Conservation (phyloP, 2,113 vertebrate genomes). For the Larimichthys crocea region DNA sequence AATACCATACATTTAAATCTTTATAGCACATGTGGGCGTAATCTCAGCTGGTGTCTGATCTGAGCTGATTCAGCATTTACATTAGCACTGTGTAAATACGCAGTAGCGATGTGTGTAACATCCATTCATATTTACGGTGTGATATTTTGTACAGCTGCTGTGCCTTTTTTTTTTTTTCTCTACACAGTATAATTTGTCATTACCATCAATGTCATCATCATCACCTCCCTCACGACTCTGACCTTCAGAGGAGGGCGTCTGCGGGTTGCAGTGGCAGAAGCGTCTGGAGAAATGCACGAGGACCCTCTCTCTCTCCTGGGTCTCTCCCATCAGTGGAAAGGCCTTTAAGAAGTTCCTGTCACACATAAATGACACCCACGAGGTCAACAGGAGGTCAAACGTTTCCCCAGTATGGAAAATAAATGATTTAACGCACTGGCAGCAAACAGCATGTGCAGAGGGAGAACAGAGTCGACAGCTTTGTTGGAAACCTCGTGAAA, state of each 20-base stretch:
- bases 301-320: constrained; percentile 86
- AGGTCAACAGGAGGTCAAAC: constrained; percentile 30
- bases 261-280: constrained; percentile 85
- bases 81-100: not conserved
- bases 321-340: constrained; percentile 88
- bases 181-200: not conserved
- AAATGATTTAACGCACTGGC: not conserved
- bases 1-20: not conserved
- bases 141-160: not conserved
- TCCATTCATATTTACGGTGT: not conserved
- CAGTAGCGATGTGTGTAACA: not conserved
- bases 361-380: constrained; percentile 12
- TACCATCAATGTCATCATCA: constrained; percentile 2
- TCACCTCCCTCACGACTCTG: constrained; percentile 40
- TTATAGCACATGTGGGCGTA: not conserved
- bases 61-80: not conserved
- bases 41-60: not conserved
- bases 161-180: not conserved
- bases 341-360: constrained; percentile 87
- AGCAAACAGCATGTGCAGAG: not conserved
- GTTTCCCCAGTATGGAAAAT: not conserved
- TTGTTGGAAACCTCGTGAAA: not conserved
- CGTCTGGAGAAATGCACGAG: constrained; percentile 87
- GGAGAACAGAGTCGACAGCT: not conserved
- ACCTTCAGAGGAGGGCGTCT: constrained; percentile 81